These are phyloP conservation scores for Hyla sarda DNA, from an alignment of 2,113 vertebrate species.

Conservation along the genomic window DNA sequence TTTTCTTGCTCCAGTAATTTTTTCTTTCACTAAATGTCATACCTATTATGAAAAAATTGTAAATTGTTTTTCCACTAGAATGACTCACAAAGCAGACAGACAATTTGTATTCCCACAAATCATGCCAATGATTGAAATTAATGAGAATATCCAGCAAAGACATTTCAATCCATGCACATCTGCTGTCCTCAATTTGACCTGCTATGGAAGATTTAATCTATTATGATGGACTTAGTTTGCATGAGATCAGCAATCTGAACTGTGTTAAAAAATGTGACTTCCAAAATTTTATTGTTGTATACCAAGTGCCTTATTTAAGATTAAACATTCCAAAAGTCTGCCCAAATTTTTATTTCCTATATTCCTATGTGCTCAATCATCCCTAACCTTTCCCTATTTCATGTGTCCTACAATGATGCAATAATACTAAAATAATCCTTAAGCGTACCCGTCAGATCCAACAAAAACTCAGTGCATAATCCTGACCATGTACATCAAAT, in stretches of 20 bases:
- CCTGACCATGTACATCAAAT: too few relatives aligned
- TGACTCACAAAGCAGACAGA: slow-evolving; percentile 33
- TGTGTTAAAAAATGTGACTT: slow-evolving; percentile 21
- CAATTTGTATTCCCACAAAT: slow-evolving; percentile 35
- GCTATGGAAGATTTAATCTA: slow-evolving; percentile 42
- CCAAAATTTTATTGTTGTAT: neutral
- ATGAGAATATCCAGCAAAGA: slow-evolving; percentile 42
- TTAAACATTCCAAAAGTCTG: neutral
- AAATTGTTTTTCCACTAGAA: slow-evolving; percentile 38
- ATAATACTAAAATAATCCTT: neutral
- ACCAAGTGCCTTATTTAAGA: neutral
- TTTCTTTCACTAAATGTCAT: slow-evolving; percentile 26
- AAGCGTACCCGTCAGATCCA: too few relatives aligned
- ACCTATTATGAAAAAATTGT: slow-evolving; percentile 24
- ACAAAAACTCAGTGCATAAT: too few relatives aligned
- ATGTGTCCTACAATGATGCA: neutral
- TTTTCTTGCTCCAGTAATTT: neutral
- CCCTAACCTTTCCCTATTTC: neutral
- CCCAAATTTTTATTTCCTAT: neutral
- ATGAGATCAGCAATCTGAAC: slow-evolving; percentile 31
- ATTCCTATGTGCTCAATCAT: neutral
- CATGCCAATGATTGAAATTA: slow-evolving; percentile 42
- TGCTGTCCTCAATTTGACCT: slow-evolving; percentile 42
- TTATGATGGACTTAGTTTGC: slow-evolving; percentile 34
- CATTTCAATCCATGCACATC: slow-evolving; percentile 40